Evolutionary conservation across 2,113 vertebrate species (phyloP), one percentile per base, ranked within the genome.

Genomic region (Neopipo cinnamomea): DNA sequence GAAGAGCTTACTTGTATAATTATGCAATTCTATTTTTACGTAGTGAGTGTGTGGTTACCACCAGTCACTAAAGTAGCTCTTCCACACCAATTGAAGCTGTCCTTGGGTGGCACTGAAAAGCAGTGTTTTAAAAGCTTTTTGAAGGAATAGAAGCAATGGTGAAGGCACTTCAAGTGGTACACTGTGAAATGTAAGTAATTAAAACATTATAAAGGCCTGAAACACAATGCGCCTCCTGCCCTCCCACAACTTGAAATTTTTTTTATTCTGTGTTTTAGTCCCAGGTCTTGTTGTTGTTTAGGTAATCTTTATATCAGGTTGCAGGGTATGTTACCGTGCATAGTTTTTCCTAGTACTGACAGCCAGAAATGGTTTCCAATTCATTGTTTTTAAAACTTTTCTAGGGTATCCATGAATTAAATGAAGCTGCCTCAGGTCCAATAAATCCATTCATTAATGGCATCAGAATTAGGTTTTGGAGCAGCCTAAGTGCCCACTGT

Each of bases 261-360:
- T 78, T 78, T 91, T 71, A 35, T 75, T 82, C 82, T 85, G 61
- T 87, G 21, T 58, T 81, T 72, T 66, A 87, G 56, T 85, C 30
- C 15, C 31, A 61, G 35, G 30, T 83, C 46, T 88, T 91, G 56
- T 42, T 95, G 93, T 91, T 89, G 39, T 92, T 87, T 91, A 77
- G 68, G 50, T 84, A 80, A 71, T 93, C 50, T 87, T 89, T 84
- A 6, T 70, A 53, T 84, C 39, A 67, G 35, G 39, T 91, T 91
- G 78, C 55, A 88, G 85, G 44, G 33, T 82, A 58, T 5, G 24
- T 79, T 94, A 71, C 62, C 82, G 7, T 79, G 49, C 17, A 1
- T 50, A 33, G 72, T 27, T 82, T 89, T 88, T 39, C 63, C 37
- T 50, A 35, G 10, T 81, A 42, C 5, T 67, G 72, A 50, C 67